These are phyloP conservation scores for Aegypius monachus DNA, from an alignment of 2,113 vertebrate genomes.

Conservation along the genomic window DNA sequence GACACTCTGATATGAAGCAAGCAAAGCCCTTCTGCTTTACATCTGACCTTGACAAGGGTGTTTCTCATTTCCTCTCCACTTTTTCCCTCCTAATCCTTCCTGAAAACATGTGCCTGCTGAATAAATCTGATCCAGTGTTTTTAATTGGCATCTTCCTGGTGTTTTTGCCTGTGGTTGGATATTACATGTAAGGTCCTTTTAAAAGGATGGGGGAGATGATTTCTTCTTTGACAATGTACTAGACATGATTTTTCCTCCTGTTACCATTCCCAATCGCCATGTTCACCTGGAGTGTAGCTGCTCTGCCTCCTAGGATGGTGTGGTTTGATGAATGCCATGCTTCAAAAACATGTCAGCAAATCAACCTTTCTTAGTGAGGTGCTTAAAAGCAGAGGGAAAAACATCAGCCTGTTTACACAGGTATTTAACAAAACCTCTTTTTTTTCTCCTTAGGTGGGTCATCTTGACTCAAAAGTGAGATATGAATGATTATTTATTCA, in stretches of 20 bases:
- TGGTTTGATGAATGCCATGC: neutral
- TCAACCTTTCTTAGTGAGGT: neutral
- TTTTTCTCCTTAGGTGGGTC: neutral
- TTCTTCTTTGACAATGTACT: neutral
- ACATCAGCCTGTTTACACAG: neutral
- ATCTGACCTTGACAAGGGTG: slow-evolving; percentile 50
- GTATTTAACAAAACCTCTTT: neutral
- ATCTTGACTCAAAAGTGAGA: neutral
- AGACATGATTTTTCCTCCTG: neutral
- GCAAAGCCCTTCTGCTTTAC: slow-evolving; percentile 38
- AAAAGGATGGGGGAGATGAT: neutral
- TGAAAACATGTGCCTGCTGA: slow-evolving; percentile 15
- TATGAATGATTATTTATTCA: neutral
- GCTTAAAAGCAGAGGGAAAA: neutral
- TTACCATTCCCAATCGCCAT: neutral
- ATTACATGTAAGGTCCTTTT: neutral
- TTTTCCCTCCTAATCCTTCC: slow-evolving; percentile 34
- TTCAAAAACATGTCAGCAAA: neutral
- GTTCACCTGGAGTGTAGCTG: neutral
- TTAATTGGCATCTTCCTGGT: slow-evolving; percentile 27
- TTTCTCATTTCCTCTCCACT: slow-evolving; percentile 59
- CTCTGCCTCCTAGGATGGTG: neutral
- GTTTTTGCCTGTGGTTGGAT: neutral
- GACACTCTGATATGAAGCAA: slow-evolving; percentile 10
- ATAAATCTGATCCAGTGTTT: slow-evolving; percentile 29